Conservation (phyloP, 2,888 invertebrate species). For the Bimastos eiseni region DNA sequence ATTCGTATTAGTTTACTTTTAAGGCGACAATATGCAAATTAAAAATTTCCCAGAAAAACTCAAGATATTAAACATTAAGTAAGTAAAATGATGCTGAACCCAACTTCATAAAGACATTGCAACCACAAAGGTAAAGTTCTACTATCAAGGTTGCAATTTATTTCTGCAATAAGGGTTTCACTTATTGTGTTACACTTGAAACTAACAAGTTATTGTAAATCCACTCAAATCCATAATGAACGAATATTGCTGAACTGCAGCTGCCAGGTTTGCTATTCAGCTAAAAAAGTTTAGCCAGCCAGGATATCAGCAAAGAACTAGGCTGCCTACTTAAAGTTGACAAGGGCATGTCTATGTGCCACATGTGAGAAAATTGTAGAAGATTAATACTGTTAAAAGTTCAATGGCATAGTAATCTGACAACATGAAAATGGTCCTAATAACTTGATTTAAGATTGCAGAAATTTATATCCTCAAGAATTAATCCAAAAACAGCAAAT, state of each 20-base stretch:
- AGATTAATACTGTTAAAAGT: not conserved
- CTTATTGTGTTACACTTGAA: not conserved
- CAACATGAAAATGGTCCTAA: not conserved
- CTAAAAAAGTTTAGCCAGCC: not conserved
- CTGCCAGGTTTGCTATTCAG: not conserved
- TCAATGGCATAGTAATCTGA: no score
- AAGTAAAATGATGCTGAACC: not conserved
- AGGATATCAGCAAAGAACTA: not conserved
- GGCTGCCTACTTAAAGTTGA: not conserved
- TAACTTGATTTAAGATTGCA: not conserved
- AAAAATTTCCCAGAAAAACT: not conserved
- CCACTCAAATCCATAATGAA: not conserved
- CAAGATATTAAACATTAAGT: not conserved
- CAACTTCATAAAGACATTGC: not conserved
- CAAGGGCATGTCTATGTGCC: not conserved
- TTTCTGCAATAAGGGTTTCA: not conserved
- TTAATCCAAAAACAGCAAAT: not conserved
- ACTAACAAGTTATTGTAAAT: not conserved
- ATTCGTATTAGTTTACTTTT: not conserved
- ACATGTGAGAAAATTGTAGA: not conserved
- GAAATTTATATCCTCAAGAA: not conserved
- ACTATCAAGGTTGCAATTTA: not conserved
- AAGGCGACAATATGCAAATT: not conserved
- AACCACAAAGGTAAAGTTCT: not conserved
- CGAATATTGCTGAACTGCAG: not conserved